A percentile compares a stretch with the other conserved stretches of the same genome.
Evolutionary conservation across 2,113 vertebrate genomes (phyloP).

Genomic region (Rhombomys opimus): DNA sequence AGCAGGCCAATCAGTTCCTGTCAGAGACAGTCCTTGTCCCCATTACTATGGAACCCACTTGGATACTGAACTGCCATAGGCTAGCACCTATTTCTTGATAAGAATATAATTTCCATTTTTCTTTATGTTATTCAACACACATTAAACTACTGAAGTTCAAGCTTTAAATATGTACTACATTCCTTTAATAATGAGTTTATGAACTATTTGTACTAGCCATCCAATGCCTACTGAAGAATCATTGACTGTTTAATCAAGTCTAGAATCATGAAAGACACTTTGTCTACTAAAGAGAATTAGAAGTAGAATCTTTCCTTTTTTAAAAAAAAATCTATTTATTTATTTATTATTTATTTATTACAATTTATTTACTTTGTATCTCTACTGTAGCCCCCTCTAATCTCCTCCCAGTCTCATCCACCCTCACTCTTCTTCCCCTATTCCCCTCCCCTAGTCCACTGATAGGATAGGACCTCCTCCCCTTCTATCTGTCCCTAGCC

Average conservation of each 20-base stretch:
- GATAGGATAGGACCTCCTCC: too few relatives aligned
- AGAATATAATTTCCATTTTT: not conserved
- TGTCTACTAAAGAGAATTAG: conserved; percentile 24
- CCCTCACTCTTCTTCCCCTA: too few relatives aligned
- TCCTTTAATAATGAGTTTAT: conserved; percentile 12
- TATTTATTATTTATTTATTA: not conserved
- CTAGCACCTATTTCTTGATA: not conserved
- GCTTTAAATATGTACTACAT: not conserved
- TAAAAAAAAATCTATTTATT: too few relatives aligned
- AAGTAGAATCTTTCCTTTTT: not conserved
- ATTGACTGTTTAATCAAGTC: not conserved
- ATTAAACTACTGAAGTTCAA: conserved; percentile 2
- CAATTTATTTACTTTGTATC: too few relatives aligned
- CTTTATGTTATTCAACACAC: not conserved
- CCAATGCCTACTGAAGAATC: not conserved
- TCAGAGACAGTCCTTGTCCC: too few relatives aligned
- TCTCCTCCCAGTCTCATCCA: too few relatives aligned
- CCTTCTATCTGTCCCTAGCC: too few relatives aligned
- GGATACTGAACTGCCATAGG: too few relatives aligned
- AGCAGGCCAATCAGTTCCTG: too few relatives aligned
- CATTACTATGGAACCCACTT: too few relatives aligned
- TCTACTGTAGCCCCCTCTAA: too few relatives aligned
- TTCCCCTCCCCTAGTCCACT: too few relatives aligned
- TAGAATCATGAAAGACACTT: not conserved
- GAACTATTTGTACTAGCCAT: conserved; percentile 26